Percentiles rank a stretch among this genome's conserved stretches.
These are phyloP conservation scores for Ptilonorhynchus violaceus DNA, from an alignment of 2,113 vertebrate species.

Conservation along the genomic window DNA sequence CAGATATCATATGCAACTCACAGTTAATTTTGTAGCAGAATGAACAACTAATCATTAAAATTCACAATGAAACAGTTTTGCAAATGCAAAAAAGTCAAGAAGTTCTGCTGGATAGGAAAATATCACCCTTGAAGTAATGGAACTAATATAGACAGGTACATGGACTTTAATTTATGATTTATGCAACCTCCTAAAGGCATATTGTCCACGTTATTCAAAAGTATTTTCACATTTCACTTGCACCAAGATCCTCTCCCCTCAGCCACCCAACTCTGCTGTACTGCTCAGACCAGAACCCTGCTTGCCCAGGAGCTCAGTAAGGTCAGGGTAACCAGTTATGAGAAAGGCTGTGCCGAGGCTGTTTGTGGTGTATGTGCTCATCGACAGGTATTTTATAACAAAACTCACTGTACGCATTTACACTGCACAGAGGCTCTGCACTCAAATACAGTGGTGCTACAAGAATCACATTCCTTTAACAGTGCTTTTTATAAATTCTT, in stretches of 20 bases:
- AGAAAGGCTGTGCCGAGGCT: neutral
- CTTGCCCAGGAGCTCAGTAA: neutral
- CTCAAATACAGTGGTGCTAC: neutral
- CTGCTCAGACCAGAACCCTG: neutral
- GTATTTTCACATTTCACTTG: neutral
- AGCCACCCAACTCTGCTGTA: neutral
- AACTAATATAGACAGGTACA: rapidly evolving
- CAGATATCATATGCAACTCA: neutral
- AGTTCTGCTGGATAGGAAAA: neutral
- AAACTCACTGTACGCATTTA: neutral
- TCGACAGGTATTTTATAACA: neutral
- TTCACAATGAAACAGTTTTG: neutral
- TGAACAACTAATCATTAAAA: neutral
- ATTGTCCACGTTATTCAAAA: rapidly evolving
- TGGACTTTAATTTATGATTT: neutral
- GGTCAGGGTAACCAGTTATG: rapidly evolving
- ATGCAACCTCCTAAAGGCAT: neutral
- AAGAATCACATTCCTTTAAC: neutral
- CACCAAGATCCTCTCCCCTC: neutral
- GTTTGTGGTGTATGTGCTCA: neutral
- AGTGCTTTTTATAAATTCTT: neutral
- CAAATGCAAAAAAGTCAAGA: neutral
- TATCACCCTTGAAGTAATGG: neutral
- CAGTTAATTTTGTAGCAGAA: neutral
- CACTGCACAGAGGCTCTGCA: neutral